Evolutionary conservation across 2,888 invertebrate genomes (phyloP).

Genomic region (Fragum fragum): DNA sequence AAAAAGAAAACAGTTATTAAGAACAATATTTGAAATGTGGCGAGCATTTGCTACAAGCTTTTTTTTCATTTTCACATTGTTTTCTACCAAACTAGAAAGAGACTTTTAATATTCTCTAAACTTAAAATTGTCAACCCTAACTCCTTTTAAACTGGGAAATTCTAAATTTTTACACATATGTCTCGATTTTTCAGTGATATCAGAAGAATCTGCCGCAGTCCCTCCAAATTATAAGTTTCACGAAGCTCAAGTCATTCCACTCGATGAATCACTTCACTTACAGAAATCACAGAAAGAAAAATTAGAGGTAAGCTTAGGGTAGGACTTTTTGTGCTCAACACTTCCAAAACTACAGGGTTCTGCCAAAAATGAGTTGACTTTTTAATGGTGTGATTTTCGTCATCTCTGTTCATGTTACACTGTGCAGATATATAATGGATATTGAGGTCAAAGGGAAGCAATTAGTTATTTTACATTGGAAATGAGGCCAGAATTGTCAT

Average conservation of each 20-base stretch:
- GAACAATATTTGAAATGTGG: no score
- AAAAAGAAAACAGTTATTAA: no score
- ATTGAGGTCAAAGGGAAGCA: no score
- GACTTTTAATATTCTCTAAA: no score
- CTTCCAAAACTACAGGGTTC: not conserved
- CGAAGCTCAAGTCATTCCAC: conserved; percentile 55
- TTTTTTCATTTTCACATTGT: no score
- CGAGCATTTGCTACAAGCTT: no score
- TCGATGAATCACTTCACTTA: conserved; percentile 66
- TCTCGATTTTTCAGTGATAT: conserved; percentile 2
- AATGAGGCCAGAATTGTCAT: no score
- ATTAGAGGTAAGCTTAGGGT: conserved; percentile 61
- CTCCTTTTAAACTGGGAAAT: no score
- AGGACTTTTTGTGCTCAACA: not conserved
- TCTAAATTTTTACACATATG: no score
- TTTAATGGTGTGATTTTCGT: not conserved
- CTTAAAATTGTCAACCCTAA: no score
- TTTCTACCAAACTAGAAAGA: no score
- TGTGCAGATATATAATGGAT: not conserved
- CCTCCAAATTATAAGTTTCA: conserved; percentile 64
- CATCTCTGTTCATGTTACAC: not conserved
- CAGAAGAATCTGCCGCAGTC: conserved; percentile 63
- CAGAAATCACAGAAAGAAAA: conserved; percentile 60
- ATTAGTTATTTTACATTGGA: no score
- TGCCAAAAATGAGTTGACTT: not conserved